Percentiles rank a stretch among this genome's conserved stretches.
These are phyloP conservation scores for Ephestia elutella DNA, from an alignment of 1,140 invertebrate species.

Conservation along the genomic window DNA sequence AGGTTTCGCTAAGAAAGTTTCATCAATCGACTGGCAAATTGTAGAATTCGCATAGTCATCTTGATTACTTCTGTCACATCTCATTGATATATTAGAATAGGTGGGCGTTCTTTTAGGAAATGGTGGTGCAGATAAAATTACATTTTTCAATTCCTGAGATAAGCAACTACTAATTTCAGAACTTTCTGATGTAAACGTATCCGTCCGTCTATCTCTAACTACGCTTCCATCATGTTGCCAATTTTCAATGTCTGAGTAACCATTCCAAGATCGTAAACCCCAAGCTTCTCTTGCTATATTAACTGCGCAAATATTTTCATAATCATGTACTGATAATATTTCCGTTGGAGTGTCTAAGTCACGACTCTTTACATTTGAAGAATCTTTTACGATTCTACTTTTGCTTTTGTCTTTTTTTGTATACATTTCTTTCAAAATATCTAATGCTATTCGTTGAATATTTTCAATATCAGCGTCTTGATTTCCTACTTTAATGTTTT, in stretches of 20 bases:
- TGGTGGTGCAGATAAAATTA: slow-evolving; percentile 59
- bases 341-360: slow-evolving; percentile 76
- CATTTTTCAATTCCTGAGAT: slow-evolving; percentile 62
- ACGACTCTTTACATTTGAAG: slow-evolving; percentile 47
- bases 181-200: slow-evolving; percentile 75
- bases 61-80: slow-evolving; percentile 61
- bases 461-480: slow-evolving; percentile 73
- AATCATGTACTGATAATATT: slow-evolving; percentile 79
- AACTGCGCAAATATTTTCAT: slow-evolving; percentile 80
- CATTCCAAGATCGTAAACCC: slow-evolving; percentile 80
- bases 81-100: slow-evolving; percentile 63
- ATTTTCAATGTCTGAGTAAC: slow-evolving; percentile 79
- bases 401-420: slow-evolving; percentile 66
- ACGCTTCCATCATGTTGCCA: slow-evolving; percentile 79
- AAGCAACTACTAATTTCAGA: slow-evolving; percentile 69
- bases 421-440: slow-evolving; percentile 73
- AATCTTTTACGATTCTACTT: slow-evolving; percentile 37
- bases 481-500: slow-evolving; percentile 73
- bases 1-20: slow-evolving; percentile 74
- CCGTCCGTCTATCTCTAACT: slow-evolving; percentile 74
- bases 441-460: slow-evolving; percentile 72
- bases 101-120: slow-evolving; percentile 63
- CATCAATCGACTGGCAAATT: slow-evolving; percentile 68
- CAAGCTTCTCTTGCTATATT: slow-evolving; percentile 80
- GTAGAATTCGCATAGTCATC: slow-evolving; percentile 76